Evolutionary conservation across 2,888 invertebrate species (phyloP).

Genomic region (Euplagia quadripunctaria): DNA sequence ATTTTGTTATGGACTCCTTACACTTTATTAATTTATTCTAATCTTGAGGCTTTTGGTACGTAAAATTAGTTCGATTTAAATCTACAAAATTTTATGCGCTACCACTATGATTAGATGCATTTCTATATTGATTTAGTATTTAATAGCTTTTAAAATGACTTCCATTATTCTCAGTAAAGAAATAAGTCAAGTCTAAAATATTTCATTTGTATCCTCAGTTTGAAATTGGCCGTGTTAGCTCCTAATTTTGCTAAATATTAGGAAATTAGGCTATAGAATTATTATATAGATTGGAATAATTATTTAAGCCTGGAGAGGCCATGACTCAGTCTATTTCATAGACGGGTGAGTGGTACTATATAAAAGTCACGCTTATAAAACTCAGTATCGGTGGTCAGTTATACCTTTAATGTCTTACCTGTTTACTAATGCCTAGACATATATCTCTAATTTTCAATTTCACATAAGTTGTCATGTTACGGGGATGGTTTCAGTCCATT

Average conservation of each 20-base stretch:
- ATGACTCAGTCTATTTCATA: too few relatives aligned
- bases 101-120: background rate
- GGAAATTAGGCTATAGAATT: background rate
- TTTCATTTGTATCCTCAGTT: background rate
- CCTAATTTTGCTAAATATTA: background rate
- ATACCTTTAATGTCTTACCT: too few relatives aligned
- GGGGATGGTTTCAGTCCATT: too few relatives aligned
- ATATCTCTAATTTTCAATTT: too few relatives aligned
- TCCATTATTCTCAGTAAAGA: background rate
- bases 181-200: background rate
- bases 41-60: background rate
- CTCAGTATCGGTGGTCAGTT: too few relatives aligned
- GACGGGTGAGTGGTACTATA: too few relatives aligned
- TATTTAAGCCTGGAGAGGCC: too few relatives aligned
- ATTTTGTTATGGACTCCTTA: slow-evolving; percentile 2
- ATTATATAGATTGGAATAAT: too few relatives aligned
- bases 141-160: background rate
- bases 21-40: background rate
- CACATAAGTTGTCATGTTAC: too few relatives aligned
- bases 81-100: background rate
- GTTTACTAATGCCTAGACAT: too few relatives aligned
- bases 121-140: background rate
- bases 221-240: background rate
- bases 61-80: background rate
- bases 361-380: too few relatives aligned